Base-by-base conservation (phyloP, 2,888 invertebrate species). In the Cheilosia vernalis region DNA sequence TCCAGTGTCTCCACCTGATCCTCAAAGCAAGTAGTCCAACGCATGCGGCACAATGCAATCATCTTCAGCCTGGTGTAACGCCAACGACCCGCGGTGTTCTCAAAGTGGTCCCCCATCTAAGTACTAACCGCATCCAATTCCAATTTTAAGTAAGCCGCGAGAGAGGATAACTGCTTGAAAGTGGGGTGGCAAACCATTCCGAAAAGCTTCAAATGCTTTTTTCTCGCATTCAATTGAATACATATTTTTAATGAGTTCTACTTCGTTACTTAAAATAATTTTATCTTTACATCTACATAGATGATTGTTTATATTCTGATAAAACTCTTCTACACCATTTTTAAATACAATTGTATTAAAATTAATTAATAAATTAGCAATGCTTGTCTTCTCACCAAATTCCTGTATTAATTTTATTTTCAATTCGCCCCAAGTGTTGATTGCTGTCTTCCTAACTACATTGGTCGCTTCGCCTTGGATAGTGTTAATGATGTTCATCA, bases 341-440 rank as follows among this genome's bases (percentile, higher is more conserved):
- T 61, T 69, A 47, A 76, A 76, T 1, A 42, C 58, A 30, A 82
- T 76, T 33, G 63, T 76, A 56, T 61, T 17, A 37, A 67, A 55
- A 30, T 15, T 17, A 21, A 21, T 21, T 21, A 21, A 21, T 21
- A 21, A 2, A 21, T 21, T 21, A 21, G 21, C 21, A 21, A 21
- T 21, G 2, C 21, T 21, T 21, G 21, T 21, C 21, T 21, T 21
- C 21, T 55, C 67, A 61, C 55, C 66, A 6, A 81, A 63, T 76
- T 85, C 67, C n/a, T 76, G 61, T 9, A 70, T 69, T 10, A 86
- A 24, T 6, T 63, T 17, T 10, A 33, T 10, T 21, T 51, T 55
- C 37, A 84, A 47, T 17, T 60, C 60, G 5, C 7, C 42, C 60
- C 42, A 60, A 7, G 42, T 42, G 42, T 60, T 60, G 24, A 60